phyloP scores from a whole-genome alignment of 2,113 vertebrate species.

The Salvelinus alpinus region DNA sequence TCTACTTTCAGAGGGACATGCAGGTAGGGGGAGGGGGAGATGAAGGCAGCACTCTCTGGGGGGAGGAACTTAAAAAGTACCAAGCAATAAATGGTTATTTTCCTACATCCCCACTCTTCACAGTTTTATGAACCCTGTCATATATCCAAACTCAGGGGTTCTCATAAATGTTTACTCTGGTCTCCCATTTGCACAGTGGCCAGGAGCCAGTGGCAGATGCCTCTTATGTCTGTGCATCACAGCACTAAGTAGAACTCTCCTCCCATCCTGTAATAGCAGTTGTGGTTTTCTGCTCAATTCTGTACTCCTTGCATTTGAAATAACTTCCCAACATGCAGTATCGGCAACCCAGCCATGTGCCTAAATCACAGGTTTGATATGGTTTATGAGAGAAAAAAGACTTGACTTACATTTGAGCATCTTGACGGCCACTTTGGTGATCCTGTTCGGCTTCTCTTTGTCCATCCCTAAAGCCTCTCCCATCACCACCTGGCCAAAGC shows the following conservation, averaged over 20 bases:
- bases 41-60: too few relatives aligned
- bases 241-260: background rate
- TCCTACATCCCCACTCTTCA: too few relatives aligned
- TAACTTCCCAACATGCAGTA: background rate
- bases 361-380: too few relatives aligned
- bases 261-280: conserved; percentile 8
- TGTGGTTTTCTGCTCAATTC: background rate
- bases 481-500: conserved; percentile 96
- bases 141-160: conserved; percentile 46
- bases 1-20: too few relatives aligned
- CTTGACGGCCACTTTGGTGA: conserved; percentile 95
- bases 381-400: background rate
- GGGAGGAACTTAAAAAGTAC: too few relatives aligned
- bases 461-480: conserved; percentile 92
- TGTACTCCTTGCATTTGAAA: too few relatives aligned
- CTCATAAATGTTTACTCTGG: conserved; percentile 54
- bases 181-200: conserved; percentile 48
- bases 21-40: too few relatives aligned
- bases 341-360: background rate
- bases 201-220: conserved; percentile 43
- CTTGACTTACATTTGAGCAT: conserved; percentile 92
- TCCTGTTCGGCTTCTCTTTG: conserved; percentile 92
- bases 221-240: conserved; percentile 10
- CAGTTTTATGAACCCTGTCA: conserved; percentile 40
- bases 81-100: too few relatives aligned